Conservation (phyloP, 2,888 invertebrate species). For the Notodromas monacha region DNA sequence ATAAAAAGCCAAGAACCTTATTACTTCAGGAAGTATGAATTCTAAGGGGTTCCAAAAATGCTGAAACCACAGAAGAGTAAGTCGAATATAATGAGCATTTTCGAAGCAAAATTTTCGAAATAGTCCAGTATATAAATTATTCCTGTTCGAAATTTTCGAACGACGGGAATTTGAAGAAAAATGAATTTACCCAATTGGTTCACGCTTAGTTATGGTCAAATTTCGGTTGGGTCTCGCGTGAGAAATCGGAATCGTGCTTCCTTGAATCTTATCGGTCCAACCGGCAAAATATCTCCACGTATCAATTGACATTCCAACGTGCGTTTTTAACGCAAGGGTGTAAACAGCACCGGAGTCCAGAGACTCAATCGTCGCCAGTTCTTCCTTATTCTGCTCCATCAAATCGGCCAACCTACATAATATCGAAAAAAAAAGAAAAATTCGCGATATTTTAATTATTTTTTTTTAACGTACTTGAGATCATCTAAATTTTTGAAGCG, state of each 20-base stretch:
- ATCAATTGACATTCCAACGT: slow-evolving; percentile 89
- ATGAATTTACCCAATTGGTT: slow-evolving; percentile 42
- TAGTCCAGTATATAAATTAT: not conserved
- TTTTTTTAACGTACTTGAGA: no score
- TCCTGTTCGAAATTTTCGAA: not conserved
- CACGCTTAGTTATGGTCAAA: slow-evolving; percentile 50
- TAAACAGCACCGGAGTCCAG: slow-evolving; percentile 88
- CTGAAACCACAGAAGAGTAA: no score
- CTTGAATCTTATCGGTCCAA: slow-evolving; percentile 85
- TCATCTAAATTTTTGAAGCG: no score
- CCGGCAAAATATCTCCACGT: slow-evolving; percentile 88
- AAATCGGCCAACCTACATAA: slow-evolving; percentile 44
- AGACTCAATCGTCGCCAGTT: slow-evolving; percentile 68
- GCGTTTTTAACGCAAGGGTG: slow-evolving; percentile 76
- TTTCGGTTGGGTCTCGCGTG: slow-evolving; percentile 72
- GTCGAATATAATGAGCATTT: no score
- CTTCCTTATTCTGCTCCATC: slow-evolving; percentile 77
- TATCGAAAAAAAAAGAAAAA: not conserved
- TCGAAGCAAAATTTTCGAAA: no score
- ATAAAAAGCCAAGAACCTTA: no score
- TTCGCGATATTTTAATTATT: no score
- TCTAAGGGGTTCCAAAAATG: no score
- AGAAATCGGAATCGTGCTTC: slow-evolving; percentile 59
- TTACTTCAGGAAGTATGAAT: no score
- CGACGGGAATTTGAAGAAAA: not conserved